Conservation (phyloP, 2,888 invertebrate species). For the Phania funesta region DNA sequence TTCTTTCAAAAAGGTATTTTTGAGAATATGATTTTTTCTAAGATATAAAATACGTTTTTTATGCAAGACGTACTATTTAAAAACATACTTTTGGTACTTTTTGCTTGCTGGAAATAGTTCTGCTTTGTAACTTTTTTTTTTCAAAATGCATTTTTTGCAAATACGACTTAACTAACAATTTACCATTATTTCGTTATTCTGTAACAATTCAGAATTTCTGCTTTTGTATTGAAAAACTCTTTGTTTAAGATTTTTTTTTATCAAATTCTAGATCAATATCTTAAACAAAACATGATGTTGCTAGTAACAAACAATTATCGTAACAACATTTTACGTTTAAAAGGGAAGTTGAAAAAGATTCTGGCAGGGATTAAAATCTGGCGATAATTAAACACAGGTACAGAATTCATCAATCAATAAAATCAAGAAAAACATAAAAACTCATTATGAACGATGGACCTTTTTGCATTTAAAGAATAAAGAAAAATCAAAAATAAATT, state of each 20-base stretch:
- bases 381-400: constrained; percentile 57
- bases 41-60: no score
- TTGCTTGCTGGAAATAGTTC: no score
- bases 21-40: no score
- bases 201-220: not conserved
- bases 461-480: constrained; percentile 51
- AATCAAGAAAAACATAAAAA: constrained; percentile 11
- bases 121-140: no score
- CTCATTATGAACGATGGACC: constrained; percentile 1
- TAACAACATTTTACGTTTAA: constrained; percentile 27
- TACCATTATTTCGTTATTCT: not conserved
- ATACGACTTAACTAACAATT: no score
- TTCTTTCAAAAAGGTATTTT: not conserved
- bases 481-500: not conserved
- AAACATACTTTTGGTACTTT: no score
- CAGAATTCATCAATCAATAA: constrained; percentile 60
- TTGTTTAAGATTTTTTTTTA: not conserved
- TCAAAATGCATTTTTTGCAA: no score
- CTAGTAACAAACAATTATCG: constrained; percentile 43
- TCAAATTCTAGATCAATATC: constrained; percentile 34
- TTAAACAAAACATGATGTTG: constrained; percentile 20
- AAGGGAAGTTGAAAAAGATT: constrained; percentile 3
- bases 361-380: constrained; percentile 42
- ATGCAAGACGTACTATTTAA: no score
- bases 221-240: not conserved